phyloP scores from a whole-genome alignment of 2,888 invertebrate genomes.

The Drosophila fungiperda region DNA sequence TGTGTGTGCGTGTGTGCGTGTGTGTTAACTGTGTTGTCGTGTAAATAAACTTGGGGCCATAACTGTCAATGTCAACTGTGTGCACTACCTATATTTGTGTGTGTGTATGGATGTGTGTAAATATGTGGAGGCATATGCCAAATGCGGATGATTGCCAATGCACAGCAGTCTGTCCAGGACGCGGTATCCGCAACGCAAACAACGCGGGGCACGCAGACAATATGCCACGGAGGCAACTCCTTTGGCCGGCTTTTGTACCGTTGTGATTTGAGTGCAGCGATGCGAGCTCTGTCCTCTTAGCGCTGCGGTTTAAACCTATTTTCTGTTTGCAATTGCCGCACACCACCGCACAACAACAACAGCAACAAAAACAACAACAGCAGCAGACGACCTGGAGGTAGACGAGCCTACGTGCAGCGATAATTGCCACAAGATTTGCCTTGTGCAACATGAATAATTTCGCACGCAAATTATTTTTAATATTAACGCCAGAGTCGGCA shows the following conservation, averaged over 20 bases:
- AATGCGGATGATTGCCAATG: conserved; percentile 59
- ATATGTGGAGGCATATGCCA: conserved; percentile 39
- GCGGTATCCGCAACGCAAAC: conserved; percentile 27
- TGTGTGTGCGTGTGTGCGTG: conserved; percentile 7
- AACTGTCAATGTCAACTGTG: conserved; percentile 77
- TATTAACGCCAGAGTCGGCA: conserved; percentile 65
- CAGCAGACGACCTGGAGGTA: conserved; percentile 54
- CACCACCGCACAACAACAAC: conserved; percentile 33
- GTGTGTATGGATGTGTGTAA: conserved; percentile 5
- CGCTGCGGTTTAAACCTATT: conserved; percentile 76
- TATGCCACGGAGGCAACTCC: conserved; percentile 26
- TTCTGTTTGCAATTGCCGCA: conserved; percentile 71
- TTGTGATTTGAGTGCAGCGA: conserved; percentile 50
- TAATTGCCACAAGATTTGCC: conserved; percentile 80
- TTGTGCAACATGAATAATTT: conserved; percentile 76
- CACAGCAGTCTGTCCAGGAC: conserved; percentile 49
- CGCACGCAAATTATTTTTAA: conserved; percentile 76
- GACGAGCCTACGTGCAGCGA: conserved; percentile 56
- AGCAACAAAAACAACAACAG: conserved; percentile 22
- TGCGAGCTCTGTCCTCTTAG: conserved; percentile 71
- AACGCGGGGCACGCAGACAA: conserved; percentile 28
- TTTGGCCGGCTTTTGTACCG: conserved; percentile 18
- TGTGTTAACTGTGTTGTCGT: conserved; percentile 26
- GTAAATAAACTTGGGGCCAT: conserved; percentile 70
- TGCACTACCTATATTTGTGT: not conserved